Conservation (phyloP, 2,113 vertebrate species). For the Sminthopsis crassicaudata region DNA sequence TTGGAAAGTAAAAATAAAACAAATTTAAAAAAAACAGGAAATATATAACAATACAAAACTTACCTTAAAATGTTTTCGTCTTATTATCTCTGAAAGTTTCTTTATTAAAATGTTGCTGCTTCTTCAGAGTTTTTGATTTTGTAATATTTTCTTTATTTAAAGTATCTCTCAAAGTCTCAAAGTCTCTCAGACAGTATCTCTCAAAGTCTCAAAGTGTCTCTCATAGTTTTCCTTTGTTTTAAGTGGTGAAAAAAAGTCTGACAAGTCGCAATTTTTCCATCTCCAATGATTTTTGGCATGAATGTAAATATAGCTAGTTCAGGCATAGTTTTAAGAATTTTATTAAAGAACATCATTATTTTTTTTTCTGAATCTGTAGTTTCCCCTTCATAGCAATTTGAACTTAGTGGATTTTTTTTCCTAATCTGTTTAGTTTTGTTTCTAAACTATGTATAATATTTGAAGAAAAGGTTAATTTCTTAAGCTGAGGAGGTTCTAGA, state of each 20-base stretch:
- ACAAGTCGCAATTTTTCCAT: slow-evolving; percentile 87
- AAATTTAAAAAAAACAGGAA: no score
- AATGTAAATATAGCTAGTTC: slow-evolving; percentile 85
- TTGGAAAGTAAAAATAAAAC: no score
- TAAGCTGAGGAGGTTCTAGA: slow-evolving; percentile 84
- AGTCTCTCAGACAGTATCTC: no score
- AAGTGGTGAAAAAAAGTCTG: slow-evolving; percentile 84
- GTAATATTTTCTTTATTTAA: slow-evolving; percentile 36
- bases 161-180: not conserved
- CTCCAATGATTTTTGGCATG: slow-evolving; percentile 84
- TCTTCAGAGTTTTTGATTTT: slow-evolving; percentile 49
- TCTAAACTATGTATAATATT: slow-evolving; percentile 89
- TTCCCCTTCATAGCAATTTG: slow-evolving; percentile 84
- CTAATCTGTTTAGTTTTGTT: slow-evolving; percentile 92
- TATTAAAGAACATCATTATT: slow-evolving; percentile 85
- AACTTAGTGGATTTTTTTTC: slow-evolving; percentile 88
- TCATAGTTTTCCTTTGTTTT: slow-evolving; percentile 71
- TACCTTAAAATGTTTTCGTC: not conserved
- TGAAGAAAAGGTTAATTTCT: slow-evolving; percentile 89
- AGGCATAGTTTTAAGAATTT: slow-evolving; percentile 86
- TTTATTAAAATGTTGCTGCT: slow-evolving; percentile 75
- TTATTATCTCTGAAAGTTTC: not conserved
- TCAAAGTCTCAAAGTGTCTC: not conserved
- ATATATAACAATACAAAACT: no score
- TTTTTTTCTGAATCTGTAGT: slow-evolving; percentile 49